Evolutionary conservation across 2,888 invertebrate species (phyloP), one percentile per base, ranked within the genome.

Genomic region (Eupeodes latifasciatus): DNA sequence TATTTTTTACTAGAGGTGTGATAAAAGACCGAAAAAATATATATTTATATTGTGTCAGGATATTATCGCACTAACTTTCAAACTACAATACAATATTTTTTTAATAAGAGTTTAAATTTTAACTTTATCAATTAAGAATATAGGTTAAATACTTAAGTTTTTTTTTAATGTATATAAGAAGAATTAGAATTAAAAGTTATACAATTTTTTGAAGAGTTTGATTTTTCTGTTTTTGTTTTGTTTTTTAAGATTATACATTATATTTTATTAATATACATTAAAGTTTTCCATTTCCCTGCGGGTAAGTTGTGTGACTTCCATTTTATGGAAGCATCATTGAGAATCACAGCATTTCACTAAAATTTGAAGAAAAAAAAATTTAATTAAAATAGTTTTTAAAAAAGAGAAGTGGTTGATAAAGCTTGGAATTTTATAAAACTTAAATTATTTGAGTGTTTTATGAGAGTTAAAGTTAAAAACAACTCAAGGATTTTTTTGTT

Each of bases 271-370:
- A 53, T 36, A 74, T 89, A 27, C 67, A 72, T 80, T 80, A 78
- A 75, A 71, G 59, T 77, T 75, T 79, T 78, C 53, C 69, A 69
- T 79, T 77, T 79, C 85, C 81, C 85, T 81, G 81, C 64, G 74
- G 53, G 53, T 81, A 59, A 64, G 74, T 87, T 81, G 49, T 62
- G 57, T 34, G 51, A 57, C 79, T 67, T 77, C 77, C 88, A 12
- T 75, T 85, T 78, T 74, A 53, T 66, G 77, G 69, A 81, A 81
- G 84, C 55, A 74, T 59, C 75, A 85, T 53, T 81, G 67, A 62
- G 69, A 78, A 81, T 88, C 88, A 88, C 84, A 88, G 81, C 78
- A 88, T 88, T 88, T 88, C 85, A 88, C 88, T 88, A 27, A 49
- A 83, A 87, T 11, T 59, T 67, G 27, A 12, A 66, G 19, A 40